phyloP scores from a whole-genome alignment of 2,888 invertebrate genomes.

The Artemia sp. region DNA sequence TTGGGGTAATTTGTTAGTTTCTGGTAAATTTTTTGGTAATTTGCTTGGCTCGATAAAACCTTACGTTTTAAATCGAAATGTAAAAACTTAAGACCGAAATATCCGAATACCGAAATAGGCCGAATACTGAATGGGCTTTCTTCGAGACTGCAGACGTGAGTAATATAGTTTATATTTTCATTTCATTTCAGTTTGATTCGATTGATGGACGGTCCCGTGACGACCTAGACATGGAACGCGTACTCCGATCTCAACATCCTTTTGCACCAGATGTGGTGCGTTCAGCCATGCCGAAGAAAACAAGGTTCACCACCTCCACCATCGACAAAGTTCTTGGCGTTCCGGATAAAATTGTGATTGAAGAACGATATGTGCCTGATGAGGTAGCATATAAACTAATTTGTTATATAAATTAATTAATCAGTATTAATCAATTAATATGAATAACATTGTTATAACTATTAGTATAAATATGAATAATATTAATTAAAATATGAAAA shows the following conservation, averaged over 20 bases:
- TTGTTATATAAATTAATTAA: too few relatives aligned
- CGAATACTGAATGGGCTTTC: too few relatives aligned
- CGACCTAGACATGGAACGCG: conserved; percentile 71
- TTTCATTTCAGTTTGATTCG: conserved; percentile 22
- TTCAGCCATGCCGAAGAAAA: conserved; percentile 50
- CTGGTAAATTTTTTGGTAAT: too few relatives aligned
- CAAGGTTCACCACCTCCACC: conserved; percentile 55
- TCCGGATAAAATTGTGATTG: conserved; percentile 76
- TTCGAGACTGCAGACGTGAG: not conserved
- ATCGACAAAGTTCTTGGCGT: conserved; percentile 71
- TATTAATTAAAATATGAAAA: too few relatives aligned
- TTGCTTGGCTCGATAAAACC: too few relatives aligned
- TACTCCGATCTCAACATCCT: conserved; percentile 52
- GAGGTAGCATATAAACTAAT: conserved; percentile 38
- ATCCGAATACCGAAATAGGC: too few relatives aligned
- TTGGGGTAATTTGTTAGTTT: too few relatives aligned
- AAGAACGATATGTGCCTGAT: conserved; percentile 79
- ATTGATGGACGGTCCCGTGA: conserved; percentile 48
- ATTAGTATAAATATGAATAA: too few relatives aligned
- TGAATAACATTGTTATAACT: too few relatives aligned
- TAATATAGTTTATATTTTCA: conserved; percentile 17
- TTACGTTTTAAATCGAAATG: too few relatives aligned
- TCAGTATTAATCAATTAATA: too few relatives aligned
- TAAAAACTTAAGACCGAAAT: too few relatives aligned
- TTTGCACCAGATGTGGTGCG: conserved; percentile 66